Evolutionary conservation across 2,888 invertebrate genomes (phyloP).

Genomic region (Calameuta filiformis): DNA sequence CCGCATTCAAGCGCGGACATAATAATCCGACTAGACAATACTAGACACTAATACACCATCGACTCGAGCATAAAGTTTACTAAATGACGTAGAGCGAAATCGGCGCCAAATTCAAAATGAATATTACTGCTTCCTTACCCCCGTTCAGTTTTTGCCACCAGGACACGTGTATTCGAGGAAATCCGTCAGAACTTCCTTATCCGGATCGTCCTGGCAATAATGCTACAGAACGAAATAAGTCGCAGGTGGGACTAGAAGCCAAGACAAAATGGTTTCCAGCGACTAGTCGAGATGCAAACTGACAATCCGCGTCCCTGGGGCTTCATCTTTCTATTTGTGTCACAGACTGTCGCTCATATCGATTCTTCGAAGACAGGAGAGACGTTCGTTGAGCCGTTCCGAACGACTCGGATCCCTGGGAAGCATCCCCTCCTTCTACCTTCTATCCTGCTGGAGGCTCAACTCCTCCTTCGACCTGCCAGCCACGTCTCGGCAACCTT

Average conservation of each 20-base stretch:
- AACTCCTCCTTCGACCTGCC: slow-evolving; percentile 5
- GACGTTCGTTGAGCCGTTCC: slow-evolving; percentile 20
- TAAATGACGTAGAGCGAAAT: background rate
- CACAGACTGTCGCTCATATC: slow-evolving; percentile 27
- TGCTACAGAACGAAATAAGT: background rate
- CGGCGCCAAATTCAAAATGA: background rate
- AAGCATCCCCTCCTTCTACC: background rate
- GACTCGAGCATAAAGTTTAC: background rate
- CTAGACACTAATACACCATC: no score
- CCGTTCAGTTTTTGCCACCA: background rate
- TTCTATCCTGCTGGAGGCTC: background rate
- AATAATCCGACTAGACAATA: no score
- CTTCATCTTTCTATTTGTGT: slow-evolving; percentile 28
- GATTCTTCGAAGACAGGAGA: slow-evolving; percentile 21
- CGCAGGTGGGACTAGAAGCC: slow-evolving; percentile 17
- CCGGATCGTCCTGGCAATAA: background rate
- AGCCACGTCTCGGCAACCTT: slow-evolving; percentile 3
- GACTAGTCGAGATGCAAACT: slow-evolving; percentile 24
- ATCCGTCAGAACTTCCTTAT: background rate
- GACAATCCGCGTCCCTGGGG: slow-evolving; percentile 23
- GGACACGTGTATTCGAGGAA: background rate
- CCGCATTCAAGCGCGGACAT: no score
- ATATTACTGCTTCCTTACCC: background rate
- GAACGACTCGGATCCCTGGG: slow-evolving; percentile 16
- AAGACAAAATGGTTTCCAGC: slow-evolving; percentile 22